Base-by-base conservation (phyloP, 2,113 vertebrate species). In the Columba livia region DNA sequence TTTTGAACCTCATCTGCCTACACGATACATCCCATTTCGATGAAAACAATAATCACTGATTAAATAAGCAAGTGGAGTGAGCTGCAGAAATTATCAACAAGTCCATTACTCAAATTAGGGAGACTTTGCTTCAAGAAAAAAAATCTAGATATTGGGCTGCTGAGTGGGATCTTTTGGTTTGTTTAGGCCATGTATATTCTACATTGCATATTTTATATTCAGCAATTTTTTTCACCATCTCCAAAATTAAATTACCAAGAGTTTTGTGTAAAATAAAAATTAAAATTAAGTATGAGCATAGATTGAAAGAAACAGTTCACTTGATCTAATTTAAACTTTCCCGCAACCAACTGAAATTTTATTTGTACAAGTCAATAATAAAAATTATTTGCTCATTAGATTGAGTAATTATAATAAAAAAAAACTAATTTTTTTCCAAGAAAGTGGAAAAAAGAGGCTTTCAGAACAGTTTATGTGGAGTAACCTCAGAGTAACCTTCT, bases 41-140 rank as follows among this genome's bases (percentile, higher is more conserved):
- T 84, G 88, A 96, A 96, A 96, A 97, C 94, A 97, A 96, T 97
- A 96, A 97, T 96, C 90, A 94, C 93, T 95, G 94, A 97, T 97
- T 92, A 97, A 96, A 94, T 84, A 85, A 93, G 87, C 88, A 93
- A 96, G 74, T 78, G 51, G 51, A 96, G 60, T 75, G 65, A 96
- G 80, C 73, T 58, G 56, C 79, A 91, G 69, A 96, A 95, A 94
- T n/a, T 3, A 94, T 90, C 91, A 94, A 74, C 61, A 82, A 95
- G 79, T 91, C 88, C 83, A 94, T 96, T 93, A 94, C 70, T 90
- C 82, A 90, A 85, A 96, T 94, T 93, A 94, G 85, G 47, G 61
- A 90, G 70, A 86, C 62, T 94, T 48, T 38, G 64, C 53, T 72
- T 58, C 84, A 90, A 91, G 34, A 48, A 85, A 92, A 84, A 79